Evolutionary conservation across 1,140 invertebrate genomes (phyloP), one percentile per base, ranked within the genome.

Genomic region (Zaprionus gabonicus): DNA sequence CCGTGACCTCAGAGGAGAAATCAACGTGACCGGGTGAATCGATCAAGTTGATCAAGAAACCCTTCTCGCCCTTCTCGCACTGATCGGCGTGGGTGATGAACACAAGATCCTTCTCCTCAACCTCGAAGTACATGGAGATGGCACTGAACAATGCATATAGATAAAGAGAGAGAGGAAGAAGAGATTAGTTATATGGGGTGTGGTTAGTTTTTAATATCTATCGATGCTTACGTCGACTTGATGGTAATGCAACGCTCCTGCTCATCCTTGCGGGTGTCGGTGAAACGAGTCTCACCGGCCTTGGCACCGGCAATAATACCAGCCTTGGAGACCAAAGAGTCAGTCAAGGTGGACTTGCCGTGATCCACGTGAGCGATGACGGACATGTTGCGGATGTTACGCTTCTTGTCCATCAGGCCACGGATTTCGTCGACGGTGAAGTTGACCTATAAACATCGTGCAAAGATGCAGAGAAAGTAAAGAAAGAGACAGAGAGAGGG

Each of bases 311-410:
- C 99, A 94, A 99, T 99, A 93, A 99, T 99, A 95, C 99, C 99
- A 92, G 99, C 99, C 94, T 99, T 99, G 65, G 98, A 99, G 62
- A 99, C 99, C 85, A 99, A 95, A 60, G 99, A 99, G 94, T 99
- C 99, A 53, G 99, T 99, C 93, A 99, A 93, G 58, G 99, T 99
- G 81, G 99, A 99, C 94, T 99, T 99, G 93, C 99, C 99, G 94
- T 99, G 99, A 95, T 99, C 99, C 73, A 99, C 99, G 94, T 99
- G 99, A 88, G 99, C 99, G 94, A 99, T 99, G 94, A 99, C 99
- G 93, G 99, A 99, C 99, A 99, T 99, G 95, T 99, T 99, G 93
- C 99, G 96, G 94, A 99, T 99, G 93, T 99, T 99, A 94, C 95
- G 95, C 95, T 99, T 99, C 93, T 98, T 98, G 97, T 99, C 98